Evolutionary conservation across 2,888 invertebrate species (phyloP).

Genomic region (Acanthoscelides obtectus): DNA sequence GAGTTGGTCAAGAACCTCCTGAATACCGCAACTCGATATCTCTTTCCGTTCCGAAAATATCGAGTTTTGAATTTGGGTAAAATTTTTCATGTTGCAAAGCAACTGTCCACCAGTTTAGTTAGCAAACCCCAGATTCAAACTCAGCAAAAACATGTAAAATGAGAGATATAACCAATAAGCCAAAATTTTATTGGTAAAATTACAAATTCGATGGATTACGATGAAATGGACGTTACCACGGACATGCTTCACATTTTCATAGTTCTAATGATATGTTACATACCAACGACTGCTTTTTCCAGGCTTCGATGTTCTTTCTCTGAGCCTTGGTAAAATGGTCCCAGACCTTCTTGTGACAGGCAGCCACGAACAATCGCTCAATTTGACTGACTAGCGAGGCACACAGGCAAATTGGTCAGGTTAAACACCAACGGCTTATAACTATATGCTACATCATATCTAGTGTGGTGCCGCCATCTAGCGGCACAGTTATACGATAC

Average conservation of each 20-base stretch:
- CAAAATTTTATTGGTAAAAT: not conserved
- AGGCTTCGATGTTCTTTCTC: slow-evolving; percentile 96
- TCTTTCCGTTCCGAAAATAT: too few species aligned
- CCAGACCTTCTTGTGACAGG: slow-evolving; percentile 98
- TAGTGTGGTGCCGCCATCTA: too few species aligned
- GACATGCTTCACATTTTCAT: slow-evolving; percentile 20
- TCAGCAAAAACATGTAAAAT: not conserved
- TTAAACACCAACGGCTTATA: slow-evolving; percentile 19
- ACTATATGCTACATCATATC: slow-evolving; percentile 7
- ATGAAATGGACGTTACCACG: not conserved
- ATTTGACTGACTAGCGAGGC: slow-evolving; percentile 91
- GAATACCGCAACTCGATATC: too few species aligned
- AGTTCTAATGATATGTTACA: slow-evolving; percentile 42
- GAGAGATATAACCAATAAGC: not conserved
- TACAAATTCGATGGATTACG: not conserved
- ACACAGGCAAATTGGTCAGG: slow-evolving; percentile 45
- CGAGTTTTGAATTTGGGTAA: too few species aligned
- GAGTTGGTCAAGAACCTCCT: too few species aligned
- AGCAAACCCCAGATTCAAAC: too few species aligned
- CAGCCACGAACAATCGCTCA: slow-evolving; percentile 94
- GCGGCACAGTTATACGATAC: too few species aligned
- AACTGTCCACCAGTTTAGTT: too few species aligned
- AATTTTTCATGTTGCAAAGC: too few species aligned
- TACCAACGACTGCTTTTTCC: slow-evolving; percentile 97
- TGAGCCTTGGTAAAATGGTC: slow-evolving; percentile 99